Base-by-base conservation (phyloP, 1,140 invertebrate species). In the Stegodyphus mimosarum region DNA sequence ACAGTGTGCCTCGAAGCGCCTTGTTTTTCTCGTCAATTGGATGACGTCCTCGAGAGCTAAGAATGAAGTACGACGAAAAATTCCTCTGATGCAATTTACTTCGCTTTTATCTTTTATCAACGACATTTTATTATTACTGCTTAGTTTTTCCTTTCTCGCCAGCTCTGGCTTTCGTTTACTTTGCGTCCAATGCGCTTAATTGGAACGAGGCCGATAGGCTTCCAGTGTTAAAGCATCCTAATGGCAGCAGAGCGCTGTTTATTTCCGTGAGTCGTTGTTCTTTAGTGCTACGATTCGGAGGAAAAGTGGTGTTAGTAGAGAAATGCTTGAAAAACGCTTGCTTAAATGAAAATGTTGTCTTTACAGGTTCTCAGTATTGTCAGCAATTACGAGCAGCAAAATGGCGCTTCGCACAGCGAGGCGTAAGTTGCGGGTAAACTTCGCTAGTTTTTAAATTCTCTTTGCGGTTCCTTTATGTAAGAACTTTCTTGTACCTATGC, bases 61-160 rank as follows among this genome's bases (percentile, higher is more conserved):
- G 50, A 78, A 78, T 78, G 63, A 69, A 78, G 53, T 69, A 50
- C 76, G 18, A 49, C 60, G 64, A 55, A 76, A 76, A 55, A 76
- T 76, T 76, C 74, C 64, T 78, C 33, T 78, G 76, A 78, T 78
- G 76, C 76, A 78, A 78, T 78, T 78, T 78, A 78, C 76, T 78
- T 69, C 48, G 64, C 76, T 69, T 50, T 48, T 51, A 33, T 51
- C 63, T 69, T 33, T 69, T 33, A 52, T 17, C 18, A 48, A 78
- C 50, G 33, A 13, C 2, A 67, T 67, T 67, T 67, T 17, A n/a
- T 67, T 67, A 33, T 33, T 33, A 33, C 33, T 33, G 33, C 33
- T 33, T 33, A 33, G 33, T 69, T 50, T 71, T 49, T 71, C 70
- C 18, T 71, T 50, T 49, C 64, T 77, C 74, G 74, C 66, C 66